Base-by-base conservation (phyloP, 2,113 vertebrate species). In the Tychaedon coryphoeus region DNA sequence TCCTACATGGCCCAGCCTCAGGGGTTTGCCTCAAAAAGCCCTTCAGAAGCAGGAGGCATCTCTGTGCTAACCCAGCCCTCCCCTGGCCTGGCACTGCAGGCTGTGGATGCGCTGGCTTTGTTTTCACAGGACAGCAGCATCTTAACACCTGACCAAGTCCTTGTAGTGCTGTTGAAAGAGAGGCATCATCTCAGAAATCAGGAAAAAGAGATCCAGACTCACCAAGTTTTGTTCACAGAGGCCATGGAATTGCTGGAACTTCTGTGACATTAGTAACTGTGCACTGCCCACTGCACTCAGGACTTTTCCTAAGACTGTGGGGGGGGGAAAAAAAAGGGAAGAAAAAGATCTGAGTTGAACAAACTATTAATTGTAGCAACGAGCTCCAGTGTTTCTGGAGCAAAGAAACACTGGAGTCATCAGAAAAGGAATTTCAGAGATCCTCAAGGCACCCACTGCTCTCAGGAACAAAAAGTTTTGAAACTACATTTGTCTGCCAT, bases 201-300 rank as follows among this genome's bases (percentile, higher is more conserved):
- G 12, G 34, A 47, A 42, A 58, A 48, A 40, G 1, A 61, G 43
- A 85, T 56, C 12, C 51, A 77, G 58, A 98, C 99, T 98, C 94
- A 99, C 99, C 99, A 99, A 96, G 98, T 99, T 99, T 97, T 99
- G 99, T 78, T 99, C 99, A 98, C 99, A 99, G 96, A 99, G 98
- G 88, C 99, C 99, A 8, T 98, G 99, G 97, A 99, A 99, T 96
- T 99, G 99, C 98, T 99, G 99, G 97, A 99, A 99, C 98, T 99
- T 99, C 97, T 98, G 98, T 58, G 98, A 98, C 98, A 98, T 98
- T 85, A 98, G 92, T 93, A 98, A 94, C 95, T 98, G 98, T 74
- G 98, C 98, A 60, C 98, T 98, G 96, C 98, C 98, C 93, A 98
- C 98, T 45, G 99, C 99, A 94, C 99, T 99, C 97, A 99, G 99